Evolutionary conservation across 92 coral and sea anemone genomes (phyloP).

Genomic region (Zoanthus sansibaricus): DNA sequence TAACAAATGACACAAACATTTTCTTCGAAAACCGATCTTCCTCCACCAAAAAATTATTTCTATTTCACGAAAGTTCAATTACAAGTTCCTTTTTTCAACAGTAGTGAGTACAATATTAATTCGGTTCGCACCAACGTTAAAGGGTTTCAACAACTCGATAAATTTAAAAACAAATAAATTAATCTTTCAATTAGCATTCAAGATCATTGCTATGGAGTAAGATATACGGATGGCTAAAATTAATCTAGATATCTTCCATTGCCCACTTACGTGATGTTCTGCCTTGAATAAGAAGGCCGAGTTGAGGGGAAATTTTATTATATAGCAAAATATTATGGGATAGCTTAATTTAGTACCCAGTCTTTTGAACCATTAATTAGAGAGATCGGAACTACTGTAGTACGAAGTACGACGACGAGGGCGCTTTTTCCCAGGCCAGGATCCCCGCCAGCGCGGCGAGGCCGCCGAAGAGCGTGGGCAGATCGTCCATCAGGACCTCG

Average conservation of each 20-base stretch:
- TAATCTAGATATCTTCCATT: background rate
- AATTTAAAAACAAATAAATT: background rate
- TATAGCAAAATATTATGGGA: slow-evolving; percentile 36
- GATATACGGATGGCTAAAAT: slow-evolving; percentile 18
- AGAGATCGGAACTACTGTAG: no score
- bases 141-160: background rate
- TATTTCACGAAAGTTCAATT: background rate
- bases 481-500: no score
- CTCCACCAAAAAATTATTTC: background rate
- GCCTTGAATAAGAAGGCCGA: slow-evolving; percentile 41
- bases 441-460: no score
- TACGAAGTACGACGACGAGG: no score
- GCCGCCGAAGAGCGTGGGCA: no score
- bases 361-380: no score
- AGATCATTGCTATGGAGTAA: background rate
- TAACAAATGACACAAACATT: background rate
- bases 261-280: slow-evolving; percentile 33
- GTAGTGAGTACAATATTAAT: background rate
- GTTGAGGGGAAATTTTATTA: background rate
- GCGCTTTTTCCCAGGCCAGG: no score
- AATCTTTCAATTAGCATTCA: background rate
- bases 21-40: background rate
- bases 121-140: background rate
- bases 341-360: background rate
- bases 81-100: background rate